phyloP scores from a whole-genome alignment of 1,140 invertebrate species.

The Monochamus saltuarius region DNA sequence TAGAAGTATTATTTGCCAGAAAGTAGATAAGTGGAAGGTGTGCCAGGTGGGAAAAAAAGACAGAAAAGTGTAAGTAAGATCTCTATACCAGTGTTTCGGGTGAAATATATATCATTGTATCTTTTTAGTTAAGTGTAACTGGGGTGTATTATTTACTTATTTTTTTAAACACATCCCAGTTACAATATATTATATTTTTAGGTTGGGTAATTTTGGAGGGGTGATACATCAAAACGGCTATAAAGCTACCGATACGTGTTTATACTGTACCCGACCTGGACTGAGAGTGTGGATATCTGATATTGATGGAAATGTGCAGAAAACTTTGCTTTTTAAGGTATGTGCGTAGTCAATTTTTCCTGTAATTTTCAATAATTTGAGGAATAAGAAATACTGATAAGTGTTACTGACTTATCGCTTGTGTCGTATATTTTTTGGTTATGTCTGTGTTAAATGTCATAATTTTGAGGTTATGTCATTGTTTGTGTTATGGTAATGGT shows the following conservation, averaged over 20 bases:
- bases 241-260: constrained; percentile 55
- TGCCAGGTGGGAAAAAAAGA: constrained; percentile 83
- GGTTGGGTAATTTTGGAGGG: constrained; percentile 66
- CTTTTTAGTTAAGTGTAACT: too few relatives aligned
- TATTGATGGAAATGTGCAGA: constrained; percentile 71
- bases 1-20: constrained; percentile 74
- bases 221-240: constrained; percentile 62
- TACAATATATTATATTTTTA: constrained; percentile 50
- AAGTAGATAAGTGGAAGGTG: constrained; percentile 65
- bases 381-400: too few relatives aligned
- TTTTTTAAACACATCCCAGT: too few relatives aligned
- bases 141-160: too few relatives aligned
- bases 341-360: constrained; percentile 12
- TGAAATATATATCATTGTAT: too few relatives aligned
- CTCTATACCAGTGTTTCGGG: too few relatives aligned
- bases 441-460: too few relatives aligned
- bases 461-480: too few relatives aligned
- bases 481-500: too few relatives aligned
- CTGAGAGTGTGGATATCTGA: constrained; percentile 80
- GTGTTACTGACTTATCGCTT: too few relatives aligned
- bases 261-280: constrained; percentile 77
- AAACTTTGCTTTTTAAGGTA: constrained; percentile 83
- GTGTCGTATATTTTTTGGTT: too few relatives aligned
- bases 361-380: too few relatives aligned
- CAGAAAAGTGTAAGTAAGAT: constrained; percentile 70